Percentiles rank a stretch among this genome's conserved stretches.
Conservation (phyloP, 1,140 invertebrate species). For the Arctopsyche grandis region DNA sequence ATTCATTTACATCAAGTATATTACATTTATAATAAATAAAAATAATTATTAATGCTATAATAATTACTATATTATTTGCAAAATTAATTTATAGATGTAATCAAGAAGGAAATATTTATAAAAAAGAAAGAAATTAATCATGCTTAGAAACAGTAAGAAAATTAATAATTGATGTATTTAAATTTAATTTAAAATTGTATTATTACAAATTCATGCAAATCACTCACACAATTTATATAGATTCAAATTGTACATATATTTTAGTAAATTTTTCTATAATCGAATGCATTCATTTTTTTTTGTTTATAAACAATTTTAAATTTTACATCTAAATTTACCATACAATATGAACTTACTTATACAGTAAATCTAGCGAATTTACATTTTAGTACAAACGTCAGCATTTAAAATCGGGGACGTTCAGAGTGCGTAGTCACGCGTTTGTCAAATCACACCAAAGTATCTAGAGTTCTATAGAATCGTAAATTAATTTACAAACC, state of each 20-base stretch:
- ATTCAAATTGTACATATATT: background rate
- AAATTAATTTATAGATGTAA: too few relatives aligned
- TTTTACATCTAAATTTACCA: conserved; percentile 17
- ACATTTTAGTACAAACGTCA: conserved; percentile 17
- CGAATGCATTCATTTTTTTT: background rate
- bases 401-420: background rate
- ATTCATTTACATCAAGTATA: too few relatives aligned
- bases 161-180: too few relatives aligned
- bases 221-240: background rate
- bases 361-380: conserved; percentile 24
- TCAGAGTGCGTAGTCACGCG: background rate
- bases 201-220: background rate
- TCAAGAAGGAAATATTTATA: too few relatives aligned
- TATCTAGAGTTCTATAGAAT: background rate
- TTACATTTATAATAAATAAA: too few relatives aligned
- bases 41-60: too few relatives aligned
- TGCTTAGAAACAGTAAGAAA: too few relatives aligned
- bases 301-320: background rate
- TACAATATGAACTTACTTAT: background rate
- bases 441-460: conserved; percentile 3
- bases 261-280: background rate
- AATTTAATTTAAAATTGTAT: too few relatives aligned
- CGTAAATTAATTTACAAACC: background rate
- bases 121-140: too few relatives aligned
- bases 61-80: too few relatives aligned